phyloP scores from a whole-genome alignment of 2,797 vertebrate species.

The Sternotherus odoratus region DNA sequence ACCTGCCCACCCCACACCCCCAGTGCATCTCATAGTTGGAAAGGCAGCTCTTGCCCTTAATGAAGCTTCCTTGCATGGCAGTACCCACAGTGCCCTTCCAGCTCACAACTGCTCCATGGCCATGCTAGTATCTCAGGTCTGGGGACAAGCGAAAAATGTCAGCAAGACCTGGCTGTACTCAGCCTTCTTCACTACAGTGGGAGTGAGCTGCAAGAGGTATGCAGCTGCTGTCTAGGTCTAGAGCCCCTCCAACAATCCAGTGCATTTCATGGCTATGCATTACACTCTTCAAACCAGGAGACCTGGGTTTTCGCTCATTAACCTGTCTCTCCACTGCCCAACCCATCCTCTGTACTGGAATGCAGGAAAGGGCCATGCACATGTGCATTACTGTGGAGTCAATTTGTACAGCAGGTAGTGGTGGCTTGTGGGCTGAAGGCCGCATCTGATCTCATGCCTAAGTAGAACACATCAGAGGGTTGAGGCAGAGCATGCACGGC shows the following conservation, averaged over 20 bases:
- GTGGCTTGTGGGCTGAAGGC: too few species aligned
- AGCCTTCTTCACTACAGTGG: neutral
- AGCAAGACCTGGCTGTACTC: neutral
- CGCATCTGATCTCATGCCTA: too few species aligned
- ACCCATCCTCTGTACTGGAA: neutral
- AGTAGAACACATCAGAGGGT: too few species aligned
- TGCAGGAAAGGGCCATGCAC: neutral
- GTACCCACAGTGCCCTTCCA: fast-evolving
- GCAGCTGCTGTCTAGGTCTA: neutral
- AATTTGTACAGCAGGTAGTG: too few species aligned
- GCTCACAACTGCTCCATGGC: fast-evolving
- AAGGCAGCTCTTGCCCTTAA: neutral
- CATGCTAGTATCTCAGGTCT: neutral
- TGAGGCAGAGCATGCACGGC: too few species aligned
- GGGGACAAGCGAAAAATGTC: neutral
- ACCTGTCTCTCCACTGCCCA: neutral
- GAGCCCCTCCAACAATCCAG: neutral
- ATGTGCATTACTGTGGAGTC: fast-evolving
- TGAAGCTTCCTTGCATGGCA: neutral
- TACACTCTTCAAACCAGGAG: neutral
- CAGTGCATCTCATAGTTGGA: neutral
- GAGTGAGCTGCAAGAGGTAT: neutral
- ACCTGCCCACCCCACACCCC: neutral
- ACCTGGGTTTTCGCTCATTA: fast-evolving
- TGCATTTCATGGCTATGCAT: neutral